Percentiles rank a stretch among this genome's conserved stretches.
Conservation (phyloP, 2,113 vertebrate species). For the Sapayoa aenigma region DNA sequence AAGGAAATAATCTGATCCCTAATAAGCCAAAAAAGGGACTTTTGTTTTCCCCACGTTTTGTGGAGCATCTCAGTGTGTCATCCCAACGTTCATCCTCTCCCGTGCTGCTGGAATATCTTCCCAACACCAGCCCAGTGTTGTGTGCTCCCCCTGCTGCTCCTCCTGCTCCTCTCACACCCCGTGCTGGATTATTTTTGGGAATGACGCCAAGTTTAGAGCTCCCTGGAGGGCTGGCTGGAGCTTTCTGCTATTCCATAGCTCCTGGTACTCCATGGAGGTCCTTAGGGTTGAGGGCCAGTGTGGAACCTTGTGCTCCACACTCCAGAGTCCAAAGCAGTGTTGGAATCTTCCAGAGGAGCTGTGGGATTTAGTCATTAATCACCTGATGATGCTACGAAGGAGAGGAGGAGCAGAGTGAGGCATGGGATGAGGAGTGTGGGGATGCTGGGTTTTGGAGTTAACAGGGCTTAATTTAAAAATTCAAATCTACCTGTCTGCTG, state of each 20-base stretch:
- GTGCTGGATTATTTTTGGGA: not conserved
- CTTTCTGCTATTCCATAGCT: not conserved
- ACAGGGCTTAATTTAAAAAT: not conserved
- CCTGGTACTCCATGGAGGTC: not conserved
- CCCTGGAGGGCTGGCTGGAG: not conserved
- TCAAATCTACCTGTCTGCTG: not conserved
- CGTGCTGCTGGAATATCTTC: not conserved
- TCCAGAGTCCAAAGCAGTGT: accelerated
- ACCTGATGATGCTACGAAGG: not conserved
- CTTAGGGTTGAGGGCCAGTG: not conserved
- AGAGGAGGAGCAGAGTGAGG: not conserved
- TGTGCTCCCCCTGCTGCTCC: not conserved
- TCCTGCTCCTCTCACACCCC: not conserved
- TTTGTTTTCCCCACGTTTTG: not conserved
- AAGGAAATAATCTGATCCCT: not conserved
- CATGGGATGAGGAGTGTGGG: not conserved
- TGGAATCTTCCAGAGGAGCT: not conserved
- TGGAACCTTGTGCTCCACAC: not conserved
- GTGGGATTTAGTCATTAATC: not conserved
- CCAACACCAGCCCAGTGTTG: not conserved
- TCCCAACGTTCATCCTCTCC: not conserved
- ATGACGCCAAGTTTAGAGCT: accelerated
- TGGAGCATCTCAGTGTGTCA: not conserved
- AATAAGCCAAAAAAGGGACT: not conserved
- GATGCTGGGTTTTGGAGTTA: not conserved